Percentiles rank a stretch among this genome's conserved stretches.
These are phyloP conservation scores for Masticophis lateralis DNA, from an alignment of 2,797 vertebrate genomes.

Conservation along the genomic window DNA sequence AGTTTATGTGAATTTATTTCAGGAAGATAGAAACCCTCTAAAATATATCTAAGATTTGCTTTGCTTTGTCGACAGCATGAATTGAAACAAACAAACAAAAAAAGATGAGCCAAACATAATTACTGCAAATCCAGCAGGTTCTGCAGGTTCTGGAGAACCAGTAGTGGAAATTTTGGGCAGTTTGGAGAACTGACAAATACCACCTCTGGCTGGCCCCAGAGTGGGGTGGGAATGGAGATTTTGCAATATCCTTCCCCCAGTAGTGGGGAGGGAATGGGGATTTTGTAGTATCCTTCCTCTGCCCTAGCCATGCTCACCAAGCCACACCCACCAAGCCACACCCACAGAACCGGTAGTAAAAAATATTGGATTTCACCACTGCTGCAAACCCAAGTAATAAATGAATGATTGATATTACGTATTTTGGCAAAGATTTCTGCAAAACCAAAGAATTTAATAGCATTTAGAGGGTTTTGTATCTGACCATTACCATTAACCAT, in stretches of 20 bases:
- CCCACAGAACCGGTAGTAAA: no score
- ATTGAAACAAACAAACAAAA: background rate
- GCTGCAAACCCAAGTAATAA: fast-evolving
- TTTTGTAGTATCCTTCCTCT: no score
- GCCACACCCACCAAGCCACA: no score
- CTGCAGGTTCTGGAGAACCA: no score
- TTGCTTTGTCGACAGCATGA: background rate
- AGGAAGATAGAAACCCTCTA: background rate
- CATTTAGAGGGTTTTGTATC: background rate
- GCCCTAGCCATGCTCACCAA: no score
- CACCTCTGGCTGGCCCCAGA: no score
- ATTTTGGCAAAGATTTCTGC: background rate
- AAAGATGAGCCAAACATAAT: fast-evolving
- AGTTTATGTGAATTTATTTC: background rate
- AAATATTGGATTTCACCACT: no score
- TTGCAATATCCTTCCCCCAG: no score
- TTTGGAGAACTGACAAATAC: no score
- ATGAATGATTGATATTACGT: background rate
- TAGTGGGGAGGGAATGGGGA: no score
- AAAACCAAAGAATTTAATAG: background rate
- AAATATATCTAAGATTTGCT: background rate
- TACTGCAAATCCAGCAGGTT: fast-evolving
- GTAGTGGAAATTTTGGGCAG: no score
- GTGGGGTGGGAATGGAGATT: no score
- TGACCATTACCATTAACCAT: background rate